A percentile compares a stretch with the other conserved stretches of the same genome.
Evolutionary conservation across 2,888 invertebrate genomes (phyloP).

Genomic region (Ennomos fuscantarius): DNA sequence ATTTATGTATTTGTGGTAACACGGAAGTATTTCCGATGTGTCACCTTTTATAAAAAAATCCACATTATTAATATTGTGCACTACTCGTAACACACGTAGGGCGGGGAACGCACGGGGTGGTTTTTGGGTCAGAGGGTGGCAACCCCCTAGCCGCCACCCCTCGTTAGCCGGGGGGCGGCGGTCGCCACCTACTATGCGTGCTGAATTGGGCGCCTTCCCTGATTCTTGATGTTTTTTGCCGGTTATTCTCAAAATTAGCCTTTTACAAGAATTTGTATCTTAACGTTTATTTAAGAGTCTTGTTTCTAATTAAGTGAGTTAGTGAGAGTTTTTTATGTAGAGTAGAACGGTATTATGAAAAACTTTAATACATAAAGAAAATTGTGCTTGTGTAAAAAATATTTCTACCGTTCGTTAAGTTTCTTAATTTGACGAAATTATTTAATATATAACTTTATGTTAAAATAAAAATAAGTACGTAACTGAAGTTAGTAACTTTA

Average conservation of each 20-base stretch:
- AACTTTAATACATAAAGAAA: no score
- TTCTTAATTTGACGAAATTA: no score
- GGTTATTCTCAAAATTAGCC: conserved; percentile 38
- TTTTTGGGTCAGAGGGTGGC: conserved; percentile 65
- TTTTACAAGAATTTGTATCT: conserved; percentile 24
- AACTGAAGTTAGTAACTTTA: no score
- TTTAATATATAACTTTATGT: no score
- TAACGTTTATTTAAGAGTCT: conserved; percentile 11
- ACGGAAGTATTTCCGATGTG: conserved; percentile 21
- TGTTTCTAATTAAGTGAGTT: conserved; percentile 15
- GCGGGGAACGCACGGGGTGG: conserved; percentile 59
- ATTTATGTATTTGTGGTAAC: no score
- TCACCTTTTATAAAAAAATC: conserved; percentile 20
- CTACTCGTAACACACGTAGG: conserved; percentile 34
- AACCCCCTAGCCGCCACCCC: conserved; percentile 50
- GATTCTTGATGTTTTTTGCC: conserved; percentile 38
- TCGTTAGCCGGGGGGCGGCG: conserved; percentile 36
- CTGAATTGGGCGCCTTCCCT: conserved; percentile 47
- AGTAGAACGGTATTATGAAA: no score
- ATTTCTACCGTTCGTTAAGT: no score
- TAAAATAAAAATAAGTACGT: no score
- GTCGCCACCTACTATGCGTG: conserved; percentile 51
- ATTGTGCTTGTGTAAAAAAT: no score
- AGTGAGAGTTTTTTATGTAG: background rate
- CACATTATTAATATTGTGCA: conserved; percentile 47